A percentile compares a stretch with the other conserved stretches of the same genome.
Conservation (phyloP, 2,888 invertebrate genomes). For the Tetragonula carbonaria region DNA sequence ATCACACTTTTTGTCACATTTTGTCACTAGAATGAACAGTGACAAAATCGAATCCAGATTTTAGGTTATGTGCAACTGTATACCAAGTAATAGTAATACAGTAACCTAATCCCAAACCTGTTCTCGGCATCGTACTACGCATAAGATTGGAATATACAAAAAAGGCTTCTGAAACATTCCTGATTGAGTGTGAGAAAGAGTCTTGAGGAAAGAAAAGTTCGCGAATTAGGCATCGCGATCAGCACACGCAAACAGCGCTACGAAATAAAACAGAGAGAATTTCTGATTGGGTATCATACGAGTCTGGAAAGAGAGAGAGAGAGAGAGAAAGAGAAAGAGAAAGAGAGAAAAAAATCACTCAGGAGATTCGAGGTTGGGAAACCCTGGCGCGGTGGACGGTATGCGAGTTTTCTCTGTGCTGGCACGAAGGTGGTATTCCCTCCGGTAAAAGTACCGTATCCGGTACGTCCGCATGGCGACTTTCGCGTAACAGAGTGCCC, state of each 20-base stretch:
- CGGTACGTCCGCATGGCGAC: slow-evolving; percentile 58
- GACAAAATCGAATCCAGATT: background rate
- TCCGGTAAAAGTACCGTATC: slow-evolving; percentile 67
- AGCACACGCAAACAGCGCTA: too few species aligned
- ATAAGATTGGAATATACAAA: too few species aligned
- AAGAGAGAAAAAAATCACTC: background rate
- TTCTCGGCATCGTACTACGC: too few species aligned
- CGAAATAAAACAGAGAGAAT: background rate
- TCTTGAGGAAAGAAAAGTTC: too few species aligned
- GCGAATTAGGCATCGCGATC: background rate
- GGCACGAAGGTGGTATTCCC: slow-evolving; percentile 55
- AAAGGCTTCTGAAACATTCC: too few species aligned
- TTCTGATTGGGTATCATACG: background rate
- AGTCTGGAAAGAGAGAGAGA: too few species aligned
- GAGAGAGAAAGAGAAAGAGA: too few species aligned
- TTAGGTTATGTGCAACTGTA: too few species aligned
- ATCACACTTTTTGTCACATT: background rate
- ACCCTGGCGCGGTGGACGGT: slow-evolving; percentile 37
- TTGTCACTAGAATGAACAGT: background rate
- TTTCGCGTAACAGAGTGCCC: slow-evolving; percentile 56
- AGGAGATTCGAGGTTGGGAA: slow-evolving; percentile 33
- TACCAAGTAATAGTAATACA: too few species aligned
- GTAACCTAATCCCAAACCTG: too few species aligned
- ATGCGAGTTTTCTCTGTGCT: slow-evolving; percentile 51
- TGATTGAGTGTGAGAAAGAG: too few species aligned